phyloP scores from a whole-genome alignment of 37 sponge, comb jelly and placozoan species.

The Diacarnus erythraeanus region DNA sequence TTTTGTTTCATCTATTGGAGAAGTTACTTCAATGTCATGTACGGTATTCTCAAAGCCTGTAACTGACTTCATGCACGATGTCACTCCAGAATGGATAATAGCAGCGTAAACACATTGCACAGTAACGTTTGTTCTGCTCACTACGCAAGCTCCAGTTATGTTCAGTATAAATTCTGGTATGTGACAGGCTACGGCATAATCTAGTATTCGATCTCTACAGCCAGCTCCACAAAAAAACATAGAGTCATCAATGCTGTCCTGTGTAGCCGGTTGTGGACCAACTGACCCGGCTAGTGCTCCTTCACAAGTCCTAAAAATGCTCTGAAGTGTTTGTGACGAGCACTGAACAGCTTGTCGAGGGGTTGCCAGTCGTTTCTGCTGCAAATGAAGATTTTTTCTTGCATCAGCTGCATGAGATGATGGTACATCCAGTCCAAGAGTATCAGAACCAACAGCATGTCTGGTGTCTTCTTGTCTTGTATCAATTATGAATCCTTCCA shows the following conservation, averaged over 20 bases:
- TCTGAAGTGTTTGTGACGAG: not conserved
- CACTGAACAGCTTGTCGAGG: not conserved
- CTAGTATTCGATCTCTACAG: not conserved
- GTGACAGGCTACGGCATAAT: not conserved
- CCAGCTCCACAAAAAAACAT: not conserved
- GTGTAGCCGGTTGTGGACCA: not conserved
- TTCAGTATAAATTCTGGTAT: not conserved
- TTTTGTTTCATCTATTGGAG: not conserved
- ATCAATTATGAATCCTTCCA: no score
- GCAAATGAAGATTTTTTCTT: not conserved
- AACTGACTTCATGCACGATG: not conserved
- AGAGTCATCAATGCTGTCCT: not conserved
- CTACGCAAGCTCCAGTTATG: conserved; percentile 1
- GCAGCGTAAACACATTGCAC: not conserved
- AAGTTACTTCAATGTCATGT: no score
- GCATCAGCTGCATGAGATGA: not conserved
- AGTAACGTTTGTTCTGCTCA: not conserved
- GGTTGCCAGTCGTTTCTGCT: not conserved
- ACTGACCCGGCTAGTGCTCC: not conserved
- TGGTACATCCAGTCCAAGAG: no score
- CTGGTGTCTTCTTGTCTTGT: no score
- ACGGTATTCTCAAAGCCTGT: not conserved
- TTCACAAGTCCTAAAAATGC: not conserved
- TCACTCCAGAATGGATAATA: not conserved
- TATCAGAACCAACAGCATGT: no score